Percentiles rank a stretch among this genome's conserved stretches.
phyloP scores from a whole-genome alignment of 1,140 invertebrate genomes.

The Saccostrea glomerata region DNA sequence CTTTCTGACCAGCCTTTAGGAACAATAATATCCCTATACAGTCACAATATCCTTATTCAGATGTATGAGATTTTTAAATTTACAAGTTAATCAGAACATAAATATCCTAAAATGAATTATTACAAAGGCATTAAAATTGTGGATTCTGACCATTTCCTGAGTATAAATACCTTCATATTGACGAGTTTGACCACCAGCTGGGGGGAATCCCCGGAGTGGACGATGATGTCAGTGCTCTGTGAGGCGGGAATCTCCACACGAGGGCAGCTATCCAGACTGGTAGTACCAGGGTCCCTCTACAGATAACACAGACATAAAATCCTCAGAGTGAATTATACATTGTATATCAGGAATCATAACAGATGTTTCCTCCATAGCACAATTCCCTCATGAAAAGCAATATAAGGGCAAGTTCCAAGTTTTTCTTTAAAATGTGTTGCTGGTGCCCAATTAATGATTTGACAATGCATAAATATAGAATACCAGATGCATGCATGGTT shows the following conservation, averaged over 20 bases:
- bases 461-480: no score
- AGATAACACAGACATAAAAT: not conserved
- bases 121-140: no score
- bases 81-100: no score
- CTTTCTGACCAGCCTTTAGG: slow-evolving; percentile 67
- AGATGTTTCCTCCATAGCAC: not conserved
- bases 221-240: slow-evolving; percentile 70
- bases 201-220: slow-evolving; percentile 71
- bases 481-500: no score
- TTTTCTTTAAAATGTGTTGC: no score
- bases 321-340: not conserved
- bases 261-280: slow-evolving; percentile 60
- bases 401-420: no score
- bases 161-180: slow-evolving; percentile 62
- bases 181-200: slow-evolving; percentile 66
- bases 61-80: no score
- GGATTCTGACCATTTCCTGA: no score
- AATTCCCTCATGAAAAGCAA: no score
- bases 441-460: no score
- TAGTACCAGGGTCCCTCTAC: not conserved
- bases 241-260: slow-evolving; percentile 62
- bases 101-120: no score
- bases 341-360: no score
- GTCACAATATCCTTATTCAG: not conserved
- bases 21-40: not conserved